These are phyloP conservation scores for Myiopsitta monachus DNA, from an alignment of 2,113 vertebrate species.

Conservation along the genomic window DNA sequence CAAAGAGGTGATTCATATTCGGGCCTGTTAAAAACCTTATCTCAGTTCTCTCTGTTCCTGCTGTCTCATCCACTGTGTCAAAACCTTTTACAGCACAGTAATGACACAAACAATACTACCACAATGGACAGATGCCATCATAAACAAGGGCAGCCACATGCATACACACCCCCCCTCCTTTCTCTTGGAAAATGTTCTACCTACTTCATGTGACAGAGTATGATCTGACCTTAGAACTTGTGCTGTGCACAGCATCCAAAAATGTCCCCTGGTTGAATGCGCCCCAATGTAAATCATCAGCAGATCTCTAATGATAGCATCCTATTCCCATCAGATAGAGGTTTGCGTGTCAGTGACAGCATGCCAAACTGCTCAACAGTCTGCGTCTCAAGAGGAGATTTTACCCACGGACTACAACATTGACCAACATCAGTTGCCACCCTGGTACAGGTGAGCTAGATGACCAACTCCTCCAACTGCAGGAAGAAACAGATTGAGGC, in stretches of 20 bases:
- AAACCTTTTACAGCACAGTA: background rate
- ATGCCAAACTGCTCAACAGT: background rate
- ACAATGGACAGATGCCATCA: background rate
- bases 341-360: background rate
- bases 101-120: background rate
- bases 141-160: background rate
- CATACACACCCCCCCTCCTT: background rate
- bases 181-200: background rate
- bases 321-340: background rate
- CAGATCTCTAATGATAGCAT: background rate
- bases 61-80: fast-evolving
- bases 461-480: background rate
- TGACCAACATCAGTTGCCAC: background rate
- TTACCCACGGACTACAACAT: background rate
- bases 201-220: background rate
- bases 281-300: background rate
- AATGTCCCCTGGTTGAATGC: background rate
- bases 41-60: background rate
- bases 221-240: background rate
- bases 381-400: background rate
- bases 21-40: background rate
- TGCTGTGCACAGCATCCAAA: background rate
- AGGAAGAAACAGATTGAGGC: background rate
- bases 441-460: background rate
- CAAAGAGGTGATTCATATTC: background rate